Conservation (phyloP, 2,113 vertebrate genomes). For the Lampris incognitus region DNA sequence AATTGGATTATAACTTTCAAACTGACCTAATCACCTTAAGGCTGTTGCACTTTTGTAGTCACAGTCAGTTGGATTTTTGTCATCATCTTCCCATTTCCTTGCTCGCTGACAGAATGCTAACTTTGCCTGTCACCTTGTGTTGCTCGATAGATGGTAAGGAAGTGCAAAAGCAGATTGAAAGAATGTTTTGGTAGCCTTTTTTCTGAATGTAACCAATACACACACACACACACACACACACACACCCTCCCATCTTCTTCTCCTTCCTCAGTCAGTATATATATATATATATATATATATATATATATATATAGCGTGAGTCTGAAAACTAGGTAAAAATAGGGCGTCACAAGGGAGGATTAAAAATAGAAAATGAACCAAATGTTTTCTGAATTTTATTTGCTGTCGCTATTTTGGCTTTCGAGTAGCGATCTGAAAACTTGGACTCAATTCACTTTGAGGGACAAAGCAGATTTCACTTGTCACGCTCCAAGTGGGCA, state of each 20-base stretch:
- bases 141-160: slow-evolving; percentile 31
- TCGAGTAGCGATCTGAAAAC: slow-evolving; percentile 5
- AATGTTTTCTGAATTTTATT: slow-evolving; percentile 44
- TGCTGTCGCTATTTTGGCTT: slow-evolving; percentile 16
- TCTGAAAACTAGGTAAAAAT: slow-evolving; percentile 34
- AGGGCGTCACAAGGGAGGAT: slow-evolving; percentile 35
- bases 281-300: no score
- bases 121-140: slow-evolving; percentile 59
- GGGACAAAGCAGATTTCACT: slow-evolving; percentile 3
- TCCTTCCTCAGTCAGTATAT: not conserved
- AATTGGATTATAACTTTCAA: slow-evolving; percentile 48
- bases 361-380: slow-evolving; percentile 50
- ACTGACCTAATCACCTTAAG: slow-evolving; percentile 32
- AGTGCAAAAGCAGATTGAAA: slow-evolving; percentile 34
- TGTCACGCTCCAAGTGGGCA: not conserved
- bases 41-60: slow-evolving; percentile 17
- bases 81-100: slow-evolving; percentile 49
- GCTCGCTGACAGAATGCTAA: slow-evolving; percentile 62
- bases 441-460: no score
- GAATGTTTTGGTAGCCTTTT: slow-evolving; percentile 27
- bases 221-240: no score
- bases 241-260: not conserved
- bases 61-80: slow-evolving; percentile 37
- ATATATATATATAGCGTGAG: not conserved
- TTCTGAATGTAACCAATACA: not conserved